phyloP scores from a whole-genome alignment of 2,113 vertebrate genomes.

The Prunella fulvescens region DNA sequence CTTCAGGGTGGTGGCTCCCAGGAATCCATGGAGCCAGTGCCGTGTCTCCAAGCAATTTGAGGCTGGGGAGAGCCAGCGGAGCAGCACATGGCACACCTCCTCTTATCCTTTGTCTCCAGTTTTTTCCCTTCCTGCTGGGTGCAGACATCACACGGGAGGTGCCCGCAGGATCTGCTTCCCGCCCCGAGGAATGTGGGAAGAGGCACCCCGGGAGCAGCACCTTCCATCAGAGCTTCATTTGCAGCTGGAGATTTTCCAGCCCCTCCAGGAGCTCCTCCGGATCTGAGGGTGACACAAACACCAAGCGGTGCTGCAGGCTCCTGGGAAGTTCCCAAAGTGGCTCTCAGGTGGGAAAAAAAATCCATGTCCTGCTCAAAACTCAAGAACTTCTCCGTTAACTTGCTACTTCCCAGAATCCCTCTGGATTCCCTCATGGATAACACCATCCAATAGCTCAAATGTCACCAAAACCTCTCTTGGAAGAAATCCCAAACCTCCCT shows the following conservation, averaged over 20 bases:
- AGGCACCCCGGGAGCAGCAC: neutral
- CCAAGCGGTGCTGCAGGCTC: rapidly evolving
- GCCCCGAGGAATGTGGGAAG: rapidly evolving
- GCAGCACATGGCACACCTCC: neutral
- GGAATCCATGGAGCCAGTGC: neutral
- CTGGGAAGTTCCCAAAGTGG: neutral
- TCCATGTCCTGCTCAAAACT: neutral
- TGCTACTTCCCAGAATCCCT: neutral
- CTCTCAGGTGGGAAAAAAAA: neutral
- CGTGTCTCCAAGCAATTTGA: neutral
- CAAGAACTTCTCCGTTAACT: neutral
- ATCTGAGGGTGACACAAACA: neutral
- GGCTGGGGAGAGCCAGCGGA: neutral
- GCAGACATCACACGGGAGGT: neutral
- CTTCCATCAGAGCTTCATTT: neutral
- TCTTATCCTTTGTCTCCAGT: neutral
- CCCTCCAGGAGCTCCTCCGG: neutral
- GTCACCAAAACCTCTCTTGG: neutral
- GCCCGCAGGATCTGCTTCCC: neutral
- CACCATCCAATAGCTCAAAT: rapidly evolving
- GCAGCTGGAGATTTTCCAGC: neutral
- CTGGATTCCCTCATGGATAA: neutral
- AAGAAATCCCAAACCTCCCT: neutral
- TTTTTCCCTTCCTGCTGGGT: neutral
- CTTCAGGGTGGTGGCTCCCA: neutral